Evolutionary conservation across 2,888 invertebrate species (phyloP), one percentile per base, ranked within the genome.

Genomic region (Scaptomyza polygonia): DNA sequence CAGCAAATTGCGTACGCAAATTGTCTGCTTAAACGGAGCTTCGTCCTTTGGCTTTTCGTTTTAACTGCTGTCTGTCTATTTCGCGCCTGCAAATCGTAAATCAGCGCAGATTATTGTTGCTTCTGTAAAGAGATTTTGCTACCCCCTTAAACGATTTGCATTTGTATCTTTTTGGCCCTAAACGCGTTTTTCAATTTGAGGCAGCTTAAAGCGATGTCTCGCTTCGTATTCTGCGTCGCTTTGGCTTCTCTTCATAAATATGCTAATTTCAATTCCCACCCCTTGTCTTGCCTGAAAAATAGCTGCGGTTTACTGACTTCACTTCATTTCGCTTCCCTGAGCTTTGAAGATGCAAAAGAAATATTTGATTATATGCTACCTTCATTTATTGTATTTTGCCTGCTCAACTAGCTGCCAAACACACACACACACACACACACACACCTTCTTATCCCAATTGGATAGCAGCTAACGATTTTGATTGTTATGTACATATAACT

Each of bases 71-170:
- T 67, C 68, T 77, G 83, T 86, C 84, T 83, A 83, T 83, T 86
- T 87, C 69, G 82, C 86, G 89, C 88, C 85, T 73, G 77, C 64
- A 76, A 86, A 89, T 88, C 88, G 89, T 88, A 89, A 86, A 86
- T 86, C 88, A 87, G 89, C 72, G 59, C 67, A 87, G 89, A 87
- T 87, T 87, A 89, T 77, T 75, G 87, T 72, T 84, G 68, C 78
- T 61, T 55, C 68, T 56, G 55, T n/a, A n/a, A 61, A 44, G 51
- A 51, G 52, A 65, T 59, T 43, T 21, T 14, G 14, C 44, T 12
- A 8, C 5, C 57, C 44, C 9, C 12, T 14, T 34, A 25, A 45
- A 21, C 43, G 43, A 88, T 86, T 88, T 88, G 78, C 85, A 86
- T 84, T 86, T 84, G 88, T 84, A 78, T 80, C 67, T 66, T 61